These are phyloP conservation scores for Arothron firmamentum DNA, from an alignment of 2,113 vertebrate species.

Conservation along the genomic window DNA sequence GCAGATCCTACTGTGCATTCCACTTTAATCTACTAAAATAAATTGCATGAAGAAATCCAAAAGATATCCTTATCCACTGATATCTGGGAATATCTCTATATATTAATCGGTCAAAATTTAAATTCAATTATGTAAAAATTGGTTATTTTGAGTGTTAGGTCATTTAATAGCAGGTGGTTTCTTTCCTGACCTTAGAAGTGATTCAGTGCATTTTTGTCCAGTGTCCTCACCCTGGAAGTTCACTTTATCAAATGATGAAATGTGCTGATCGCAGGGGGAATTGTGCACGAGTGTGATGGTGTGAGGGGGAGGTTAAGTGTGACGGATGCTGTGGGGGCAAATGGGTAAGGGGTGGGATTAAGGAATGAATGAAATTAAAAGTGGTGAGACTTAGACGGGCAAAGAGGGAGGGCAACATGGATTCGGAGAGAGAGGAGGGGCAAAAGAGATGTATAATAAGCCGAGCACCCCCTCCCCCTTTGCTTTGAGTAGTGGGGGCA, in stretches of 20 bases:
- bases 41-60: no score
- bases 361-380: slow-evolving; percentile 76
- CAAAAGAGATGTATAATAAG: slow-evolving; percentile 75
- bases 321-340: slow-evolving; percentile 33
- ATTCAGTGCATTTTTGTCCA: neutral
- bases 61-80: no score
- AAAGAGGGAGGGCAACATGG: slow-evolving; percentile 60
- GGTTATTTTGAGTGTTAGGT: no score
- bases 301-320: slow-evolving; percentile 29
- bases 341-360: slow-evolving; percentile 49
- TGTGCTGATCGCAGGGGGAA: slow-evolving; percentile 12
- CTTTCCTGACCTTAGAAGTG: neutral
- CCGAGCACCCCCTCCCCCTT: slow-evolving; percentile 71
- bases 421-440: slow-evolving; percentile 62
- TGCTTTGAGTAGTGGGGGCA: slow-evolving; percentile 70
- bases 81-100: no score
- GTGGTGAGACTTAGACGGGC: slow-evolving; percentile 65
- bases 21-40: no score
- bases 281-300: slow-evolving; percentile 14
- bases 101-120: no score
- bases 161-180: no score
- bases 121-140: no score
- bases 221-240: no score
- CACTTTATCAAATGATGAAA: slow-evolving; percentile 44
- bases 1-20: no score